These are phyloP conservation scores for Furcula furcula DNA, from an alignment of 2,888 invertebrate species.

Conservation along the genomic window DNA sequence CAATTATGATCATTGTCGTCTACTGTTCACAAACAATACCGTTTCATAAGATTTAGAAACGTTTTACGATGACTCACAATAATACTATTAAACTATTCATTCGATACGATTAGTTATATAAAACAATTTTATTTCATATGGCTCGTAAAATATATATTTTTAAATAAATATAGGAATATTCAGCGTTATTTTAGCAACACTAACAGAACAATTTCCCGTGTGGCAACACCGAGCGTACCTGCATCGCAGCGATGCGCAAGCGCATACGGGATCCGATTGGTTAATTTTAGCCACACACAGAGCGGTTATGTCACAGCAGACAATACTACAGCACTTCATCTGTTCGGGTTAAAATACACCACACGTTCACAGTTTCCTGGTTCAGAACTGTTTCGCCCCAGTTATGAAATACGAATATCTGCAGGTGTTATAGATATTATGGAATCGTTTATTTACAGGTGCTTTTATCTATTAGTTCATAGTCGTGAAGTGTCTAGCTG, in stretches of 20 bases:
- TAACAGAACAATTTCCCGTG: slow-evolving; percentile 2
- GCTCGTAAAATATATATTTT: background rate
- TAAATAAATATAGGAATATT: too few relatives aligned
- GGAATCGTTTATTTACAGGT: too few relatives aligned
- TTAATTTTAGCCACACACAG: slow-evolving; percentile 61
- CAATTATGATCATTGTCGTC: background rate
- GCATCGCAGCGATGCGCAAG: slow-evolving; percentile 61
- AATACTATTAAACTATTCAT: too few relatives aligned
- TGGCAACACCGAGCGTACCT: slow-evolving; percentile 65
- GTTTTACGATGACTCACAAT: too few relatives aligned
- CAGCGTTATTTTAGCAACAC: background rate
- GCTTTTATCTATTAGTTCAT: too few relatives aligned
- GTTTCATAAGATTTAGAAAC: too few relatives aligned
- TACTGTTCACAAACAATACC: too few relatives aligned
- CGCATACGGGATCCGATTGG: slow-evolving; percentile 53
- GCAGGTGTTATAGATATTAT: background rate
- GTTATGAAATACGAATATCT: background rate
- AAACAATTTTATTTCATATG: too few relatives aligned
- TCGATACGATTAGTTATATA: too few relatives aligned
- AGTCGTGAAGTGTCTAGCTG: too few relatives aligned
- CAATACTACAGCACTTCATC: slow-evolving; percentile 46
- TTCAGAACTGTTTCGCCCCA: slow-evolving; percentile 8
- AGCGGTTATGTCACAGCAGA: slow-evolving; percentile 68
- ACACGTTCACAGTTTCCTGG: slow-evolving; percentile 32
- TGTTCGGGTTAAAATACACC: slow-evolving; percentile 31